These are phyloP conservation scores for Mizuhopecten yessoensis DNA, from an alignment of 1,140 invertebrate species.

Conservation along the genomic window DNA sequence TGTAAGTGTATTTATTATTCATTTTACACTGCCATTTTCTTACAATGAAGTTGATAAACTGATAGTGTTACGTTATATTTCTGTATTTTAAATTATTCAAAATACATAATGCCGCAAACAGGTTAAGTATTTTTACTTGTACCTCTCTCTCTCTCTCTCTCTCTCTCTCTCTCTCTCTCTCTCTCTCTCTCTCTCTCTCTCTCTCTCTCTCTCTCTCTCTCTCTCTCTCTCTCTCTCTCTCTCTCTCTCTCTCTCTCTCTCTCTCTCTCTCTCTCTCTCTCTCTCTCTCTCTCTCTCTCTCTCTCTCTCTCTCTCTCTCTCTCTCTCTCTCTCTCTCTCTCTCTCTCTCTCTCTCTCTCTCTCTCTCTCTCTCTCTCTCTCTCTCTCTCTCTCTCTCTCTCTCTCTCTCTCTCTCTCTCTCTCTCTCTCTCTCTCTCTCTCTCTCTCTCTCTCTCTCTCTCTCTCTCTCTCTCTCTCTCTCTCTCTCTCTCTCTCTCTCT, in stretches of 20 bases:
- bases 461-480: constrained; percentile 56
- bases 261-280: constrained; percentile 44
- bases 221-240: constrained; percentile 48
- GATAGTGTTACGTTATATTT: no score
- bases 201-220: constrained; percentile 49
- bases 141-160: no score
- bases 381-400: constrained; percentile 55
- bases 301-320: constrained; percentile 59
- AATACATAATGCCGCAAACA: no score
- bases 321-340: constrained; percentile 52
- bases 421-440: constrained; percentile 71
- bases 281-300: constrained; percentile 45
- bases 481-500: constrained; percentile 59
- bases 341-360: constrained; percentile 54
- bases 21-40: no score
- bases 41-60: no score
- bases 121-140: no score
- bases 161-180: background rate
- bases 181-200: background rate
- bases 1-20: no score
- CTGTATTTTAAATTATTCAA: no score
- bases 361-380: constrained; percentile 49
- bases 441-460: constrained; percentile 62
- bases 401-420: constrained; percentile 80
- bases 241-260: constrained; percentile 53